Evolutionary conservation across 1,140 invertebrate species (phyloP), one percentile per base, ranked within the genome.

Genomic region (Scaptomyza montana): DNA sequence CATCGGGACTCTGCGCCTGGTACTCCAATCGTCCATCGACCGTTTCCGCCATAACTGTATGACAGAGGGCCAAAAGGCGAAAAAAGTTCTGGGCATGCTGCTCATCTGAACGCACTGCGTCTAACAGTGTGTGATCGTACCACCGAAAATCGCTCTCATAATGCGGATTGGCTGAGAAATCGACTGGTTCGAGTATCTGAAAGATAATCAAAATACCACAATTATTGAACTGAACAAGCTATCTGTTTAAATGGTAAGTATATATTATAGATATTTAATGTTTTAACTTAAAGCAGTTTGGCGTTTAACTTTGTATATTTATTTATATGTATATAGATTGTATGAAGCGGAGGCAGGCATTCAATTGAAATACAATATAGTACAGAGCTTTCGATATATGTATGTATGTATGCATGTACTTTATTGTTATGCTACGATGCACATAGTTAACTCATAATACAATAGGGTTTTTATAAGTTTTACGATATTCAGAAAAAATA

Each of bases 21-120:
- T 93, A 93, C 64, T 92, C 91, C 13, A 92, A 36, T 1, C 71
- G 69, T 80, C 97, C 97, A 62, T 96, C 95, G 84, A 96, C 97
- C 64, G 97, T 95, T 57, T 98, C 98, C 0, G 98, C 96, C 98
- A 99, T 99, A n/a, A 99, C 98, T 3, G 98, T 99, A 92, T 99
- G 98, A 92, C 98, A 99, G 1, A 98, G 92, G 3, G 98, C 96
- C 43, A 99, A 93, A 33, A 98, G 92, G 25, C 96, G 94, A 93
- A 98, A 99, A 93, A 99, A 99, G 79, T 94, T 95, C 78, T 97
- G 95, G 25, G 96, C 95, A 78, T 97, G 94, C 21, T 93, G 90
- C 81, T 98, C 95, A 61, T 95, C 94, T 3, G 93, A 93, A 72
- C 93, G 94, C 13, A 99, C 96, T 9, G 97, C 97, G 67, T 98